Percentiles rank a stretch among this genome's conserved stretches.
These are phyloP conservation scores for Craniophora ligustri DNA, from an alignment of 2,888 invertebrate species.

Conservation along the genomic window DNA sequence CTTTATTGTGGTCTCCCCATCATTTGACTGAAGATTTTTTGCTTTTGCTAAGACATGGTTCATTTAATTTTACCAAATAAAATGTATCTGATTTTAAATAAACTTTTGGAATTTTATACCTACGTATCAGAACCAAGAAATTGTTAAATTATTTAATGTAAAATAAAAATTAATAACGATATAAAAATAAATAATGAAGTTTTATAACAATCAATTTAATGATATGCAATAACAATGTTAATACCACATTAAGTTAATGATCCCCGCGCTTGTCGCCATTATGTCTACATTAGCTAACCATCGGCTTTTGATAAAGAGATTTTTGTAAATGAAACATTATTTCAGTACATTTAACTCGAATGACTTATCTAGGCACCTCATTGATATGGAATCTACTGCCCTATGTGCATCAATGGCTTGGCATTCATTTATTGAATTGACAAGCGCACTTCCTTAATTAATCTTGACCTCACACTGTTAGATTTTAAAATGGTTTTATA, in stretches of 20 bases:
- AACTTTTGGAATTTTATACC: conserved; percentile 47
- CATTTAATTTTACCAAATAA: conserved; percentile 43
- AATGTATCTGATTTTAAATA: conserved; percentile 47
- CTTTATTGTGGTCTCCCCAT: conserved; percentile 61
- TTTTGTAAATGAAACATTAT: conserved; percentile 45
- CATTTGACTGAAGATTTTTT: conserved; percentile 36
- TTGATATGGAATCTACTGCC: neutral
- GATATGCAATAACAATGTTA: conserved; percentile 34
- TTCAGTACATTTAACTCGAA: conserved; percentile 33
- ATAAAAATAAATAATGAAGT: conserved; percentile 38
- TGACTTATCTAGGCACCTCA: conserved; percentile 25
- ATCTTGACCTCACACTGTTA: too few relatives aligned
- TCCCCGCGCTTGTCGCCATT: conserved; percentile 46
- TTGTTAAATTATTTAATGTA: conserved; percentile 48
- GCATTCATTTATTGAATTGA: too few relatives aligned
- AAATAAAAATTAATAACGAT: conserved; percentile 44
- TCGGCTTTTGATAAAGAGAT: conserved; percentile 49
- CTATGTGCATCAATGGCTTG: neutral
- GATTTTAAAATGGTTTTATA: too few relatives aligned
- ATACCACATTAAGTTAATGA: conserved; percentile 35
- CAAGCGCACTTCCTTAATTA: too few relatives aligned
- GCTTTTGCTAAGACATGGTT: conserved; percentile 40
- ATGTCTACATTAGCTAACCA: conserved; percentile 42
- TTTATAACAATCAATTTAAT: conserved; percentile 47
- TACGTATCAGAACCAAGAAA: conserved; percentile 54